Evolutionary conservation across 2,888 invertebrate genomes (phyloP), one percentile per base, ranked within the genome.

Genomic region (Pycnomerus fuliginosus): DNA sequence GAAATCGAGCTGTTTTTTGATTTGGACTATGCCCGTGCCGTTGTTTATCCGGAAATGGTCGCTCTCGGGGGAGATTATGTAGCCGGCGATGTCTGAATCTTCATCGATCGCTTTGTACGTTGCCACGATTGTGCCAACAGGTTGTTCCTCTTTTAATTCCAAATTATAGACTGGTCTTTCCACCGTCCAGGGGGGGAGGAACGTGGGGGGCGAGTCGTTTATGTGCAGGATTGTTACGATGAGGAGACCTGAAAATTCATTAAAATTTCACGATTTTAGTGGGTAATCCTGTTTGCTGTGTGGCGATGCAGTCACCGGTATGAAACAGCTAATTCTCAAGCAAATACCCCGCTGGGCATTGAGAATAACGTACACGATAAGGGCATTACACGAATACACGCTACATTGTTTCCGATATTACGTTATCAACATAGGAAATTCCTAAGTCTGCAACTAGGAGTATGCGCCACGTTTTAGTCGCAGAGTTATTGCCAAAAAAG

Each of bases 31-130:
- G 3, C 90, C 92, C 35, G 90, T 89, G 3, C 83, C 79, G 63
- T 87, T 85, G 66, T 92, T 87, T 24, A 93, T 85, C 42, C 80
- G 77, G 68, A 93, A 91, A 69, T 86, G 90, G 0, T 85, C 80
- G 62, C 78, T 87, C 1, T 81, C 80, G 0, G 85, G 86, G 27
- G 80, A 74, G 29, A 87, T 83, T 1, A 80, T 73, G 52, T 89
- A 89, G 44, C 83, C 82, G 0, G 87, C 83, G 51, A 92, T 87
- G 33, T 87, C 86, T 1, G 91, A 90, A 60, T 93, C 92, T 44
- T 78, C 80, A 65, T 94, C 94, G 1, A 81, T 82, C 0, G 91
- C 92, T 8, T 81, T 79, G 61, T 88, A 84, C 0, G 87, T 88
- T 24, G 83, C 81, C 2, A 93, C 80, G 4, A 86, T 76, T 0